These are phyloP conservation scores for Echinarachnius parma DNA, from an alignment of 53 echinoderm and acorn worm species.

Conservation along the genomic window DNA sequence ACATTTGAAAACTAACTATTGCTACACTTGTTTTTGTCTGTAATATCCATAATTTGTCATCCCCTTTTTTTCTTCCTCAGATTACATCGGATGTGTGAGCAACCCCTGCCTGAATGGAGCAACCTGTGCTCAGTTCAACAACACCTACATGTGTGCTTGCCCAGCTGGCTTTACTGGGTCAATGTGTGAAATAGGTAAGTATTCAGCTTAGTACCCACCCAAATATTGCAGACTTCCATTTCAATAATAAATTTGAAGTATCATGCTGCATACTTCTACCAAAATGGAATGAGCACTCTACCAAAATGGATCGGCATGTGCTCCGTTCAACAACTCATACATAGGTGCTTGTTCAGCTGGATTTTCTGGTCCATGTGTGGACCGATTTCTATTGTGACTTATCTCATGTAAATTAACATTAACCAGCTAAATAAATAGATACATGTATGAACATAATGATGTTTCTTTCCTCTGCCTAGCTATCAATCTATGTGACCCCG, in stretches of 20 bases:
- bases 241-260: too few relatives aligned
- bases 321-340: conserved; percentile 31
- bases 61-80: conserved; percentile 17
- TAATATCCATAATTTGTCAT: not conserved
- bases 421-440: too few relatives aligned
- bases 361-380: conserved; percentile 13
- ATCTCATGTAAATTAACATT: too few relatives aligned
- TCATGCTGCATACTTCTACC: too few relatives aligned
- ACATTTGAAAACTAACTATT: too few relatives aligned
- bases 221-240: too few relatives aligned
- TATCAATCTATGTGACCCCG: conserved; percentile 36
- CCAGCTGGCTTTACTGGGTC: conserved; percentile 32
- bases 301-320: conserved; percentile 21
- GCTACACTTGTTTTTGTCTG: not conserved
- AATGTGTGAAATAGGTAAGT: conserved; percentile 18
- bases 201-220: too few relatives aligned
- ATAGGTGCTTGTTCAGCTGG: conserved; percentile 55
- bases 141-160: conserved; percentile 55
- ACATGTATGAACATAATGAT: too few relatives aligned
- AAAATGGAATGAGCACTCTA: too few relatives aligned
- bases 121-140: conserved; percentile 35
- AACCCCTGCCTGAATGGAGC: conserved; percentile 59
- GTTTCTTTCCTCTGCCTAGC: not conserved
- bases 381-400: too few relatives aligned
- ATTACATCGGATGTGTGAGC: conserved; percentile 30